Conservation (phyloP, 2,888 invertebrate genomes). For the Sminthurides aquaticus region DNA sequence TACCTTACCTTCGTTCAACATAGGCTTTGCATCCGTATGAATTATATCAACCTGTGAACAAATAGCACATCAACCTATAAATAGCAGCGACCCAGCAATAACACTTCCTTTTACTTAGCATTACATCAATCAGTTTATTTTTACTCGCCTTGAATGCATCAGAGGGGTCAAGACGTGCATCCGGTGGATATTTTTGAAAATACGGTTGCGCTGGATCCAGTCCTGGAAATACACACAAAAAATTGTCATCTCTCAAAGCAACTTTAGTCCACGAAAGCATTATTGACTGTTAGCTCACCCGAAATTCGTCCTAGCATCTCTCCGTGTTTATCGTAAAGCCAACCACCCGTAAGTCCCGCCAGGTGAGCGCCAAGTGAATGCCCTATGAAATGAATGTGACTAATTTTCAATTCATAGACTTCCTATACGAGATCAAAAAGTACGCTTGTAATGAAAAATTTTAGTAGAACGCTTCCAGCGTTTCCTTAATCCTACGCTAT, state of each 20-base stretch:
- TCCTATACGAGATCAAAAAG: slow-evolving; percentile 46
- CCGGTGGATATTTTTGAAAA: slow-evolving; percentile 45
- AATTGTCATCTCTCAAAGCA: no score
- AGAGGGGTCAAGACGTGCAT: slow-evolving; percentile 45
- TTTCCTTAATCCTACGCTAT: neutral
- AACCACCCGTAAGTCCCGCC: slow-evolving; percentile 73
- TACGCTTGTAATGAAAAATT: no score
- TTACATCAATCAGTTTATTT: slow-evolving; percentile 6
- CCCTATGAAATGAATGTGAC: slow-evolving; percentile 73
- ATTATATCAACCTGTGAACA: slow-evolving; percentile 44
- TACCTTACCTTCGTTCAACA: slow-evolving; percentile 44
- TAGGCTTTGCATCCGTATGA: slow-evolving; percentile 45
- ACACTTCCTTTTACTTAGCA: slow-evolving; percentile 16
- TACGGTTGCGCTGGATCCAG: slow-evolving; percentile 47
- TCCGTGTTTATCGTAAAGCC: slow-evolving; percentile 57
- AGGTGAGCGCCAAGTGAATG: slow-evolving; percentile 61
- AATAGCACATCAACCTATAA: neutral
- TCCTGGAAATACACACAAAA: slow-evolving; percentile 32
- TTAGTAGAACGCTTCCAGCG: no score
- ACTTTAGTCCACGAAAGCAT: no score
- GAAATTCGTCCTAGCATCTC: slow-evolving; percentile 70
- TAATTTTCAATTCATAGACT: slow-evolving; percentile 49
- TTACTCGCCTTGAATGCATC: slow-evolving; percentile 41
- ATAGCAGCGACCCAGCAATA: no score
- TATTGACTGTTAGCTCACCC: no score